Base-by-base conservation (phyloP, 2,113 vertebrate genomes). In the Thomomys bottae region DNA sequence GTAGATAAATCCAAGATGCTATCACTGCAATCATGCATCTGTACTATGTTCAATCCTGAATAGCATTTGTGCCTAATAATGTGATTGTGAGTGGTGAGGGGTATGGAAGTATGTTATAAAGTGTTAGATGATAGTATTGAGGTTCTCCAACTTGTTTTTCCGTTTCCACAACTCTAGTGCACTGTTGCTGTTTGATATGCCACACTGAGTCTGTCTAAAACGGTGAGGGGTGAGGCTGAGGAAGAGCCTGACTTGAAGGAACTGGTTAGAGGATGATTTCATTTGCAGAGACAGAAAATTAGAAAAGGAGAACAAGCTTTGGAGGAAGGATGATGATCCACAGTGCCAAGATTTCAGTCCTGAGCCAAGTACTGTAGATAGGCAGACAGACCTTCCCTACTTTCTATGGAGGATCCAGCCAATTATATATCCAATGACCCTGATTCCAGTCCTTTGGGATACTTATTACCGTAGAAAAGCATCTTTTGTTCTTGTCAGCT, bases 261-360 rank as follows among this genome's bases (percentile, higher is more conserved):
- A 77, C 91, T 90, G 68, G 87, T 90, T 68, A 84, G 78, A 67
- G 59, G 67, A 9, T 67, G 76, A 57, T 26, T 34, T 94, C 42
- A 63, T 63, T 86, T 79, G 83, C 76, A 90, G 54, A 93, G 76
- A 79, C 30, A 76, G 36, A 84, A 87, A 36, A 84, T 68, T 70
- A 66, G 71, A 83, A 87, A 89, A 81, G 28, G 21, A 87, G 80
- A 94, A 70, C 32, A 72, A 54, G 26, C 81, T 88, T 63, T 20
- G 45, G 68, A 63, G 72, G 63, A 77, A 84, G 57, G 57, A 32
- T 3, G 2, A 57, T 68, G 67, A 34, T 70, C 64, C 40, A 86
- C 36, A 18, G 7, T 12, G 3, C 61, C 59, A 42, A 40, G 66
- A 61, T 57, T 49, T 83, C 64, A 32, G 26, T 21, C 45, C 61